Evolutionary conservation across 2,888 invertebrate species (phyloP), one percentile per base, ranked within the genome.

Genomic region (Drosophila niveifrons): DNA sequence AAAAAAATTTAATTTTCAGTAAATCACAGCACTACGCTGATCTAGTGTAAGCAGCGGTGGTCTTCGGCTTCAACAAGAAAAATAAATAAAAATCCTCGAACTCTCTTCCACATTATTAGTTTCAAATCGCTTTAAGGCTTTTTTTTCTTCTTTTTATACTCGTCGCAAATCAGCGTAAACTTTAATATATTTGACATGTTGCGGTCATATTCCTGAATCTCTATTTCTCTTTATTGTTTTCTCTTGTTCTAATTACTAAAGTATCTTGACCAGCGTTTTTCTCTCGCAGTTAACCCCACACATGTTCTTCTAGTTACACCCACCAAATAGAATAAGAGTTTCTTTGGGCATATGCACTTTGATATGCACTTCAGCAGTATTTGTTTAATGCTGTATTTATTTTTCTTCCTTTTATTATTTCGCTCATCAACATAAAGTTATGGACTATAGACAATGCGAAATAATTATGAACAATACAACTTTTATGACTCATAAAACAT

Each of bases 1-100:
- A 48, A 44, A 56, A 75, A 78, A 74, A 78, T 83, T 84, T 82
- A 82, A 85, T 85, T 88, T 85, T 82, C 80, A 75, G 76, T 80
- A 82, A 82, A 72, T 80, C 84, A 85, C 76, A 43, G 50, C 52
- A 68, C 68, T 53, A 61, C 57, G 74, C 56, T 79, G 77, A 71
- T 83, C 84, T 71, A 64, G 71, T 82, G 70, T 72, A 71, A 81
- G 78, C 78, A 76, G 76, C 79, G 70, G 68, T 72, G 66, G 74
- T 63, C 64, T 36, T 11, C 44, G 13, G 10, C 3, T 28, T 69
- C 51, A 56, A 10, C 2, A 10, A 31, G 2, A 10, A 31, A 31
- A 31, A 31, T 10, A 31, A 31, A 31, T 31, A 31, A 31, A 23
- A 23, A 23, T 6, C 3, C 43, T 47, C 23, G 56, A 57, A 17